Evolutionary conservation across 92 coral and sea anemone genomes (phyloP).

Genomic region (Montipora capitata): DNA sequence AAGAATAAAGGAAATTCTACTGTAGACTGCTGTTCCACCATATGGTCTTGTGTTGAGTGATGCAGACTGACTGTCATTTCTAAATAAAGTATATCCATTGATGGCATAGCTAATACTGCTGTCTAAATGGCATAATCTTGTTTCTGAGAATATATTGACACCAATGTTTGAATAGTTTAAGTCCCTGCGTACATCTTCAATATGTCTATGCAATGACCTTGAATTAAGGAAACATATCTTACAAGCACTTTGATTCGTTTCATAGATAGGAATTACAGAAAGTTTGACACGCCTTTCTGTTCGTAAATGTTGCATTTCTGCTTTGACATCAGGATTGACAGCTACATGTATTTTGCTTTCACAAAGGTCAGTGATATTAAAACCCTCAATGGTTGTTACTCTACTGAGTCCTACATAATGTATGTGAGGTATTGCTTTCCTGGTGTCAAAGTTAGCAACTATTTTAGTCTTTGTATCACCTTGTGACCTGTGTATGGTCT

Average conservation of each 20-base stretch:
- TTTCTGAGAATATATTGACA: constrained; percentile 41
- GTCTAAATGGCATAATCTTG: constrained; percentile 7
- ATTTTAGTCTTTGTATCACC: too few species aligned
- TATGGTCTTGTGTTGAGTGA: constrained; percentile 29
- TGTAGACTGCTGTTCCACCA: background rate
- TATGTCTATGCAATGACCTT: background rate
- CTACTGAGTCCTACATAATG: too few species aligned
- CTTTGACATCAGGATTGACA: too few species aligned
- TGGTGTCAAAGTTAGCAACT: too few species aligned
- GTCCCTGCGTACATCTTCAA: background rate
- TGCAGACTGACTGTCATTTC: constrained; percentile 37
- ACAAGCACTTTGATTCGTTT: background rate
- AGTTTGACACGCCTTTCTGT: too few species aligned
- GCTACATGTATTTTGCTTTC: too few species aligned
- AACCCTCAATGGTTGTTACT: too few species aligned
- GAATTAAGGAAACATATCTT: constrained; percentile 21
- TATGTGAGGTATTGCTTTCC: too few species aligned
- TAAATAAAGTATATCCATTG: background rate
- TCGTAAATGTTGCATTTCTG: too few species aligned
- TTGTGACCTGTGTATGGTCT: too few species aligned
- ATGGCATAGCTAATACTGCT: constrained; percentile 5
- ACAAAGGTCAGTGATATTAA: too few species aligned
- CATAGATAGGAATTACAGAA: too few species aligned
- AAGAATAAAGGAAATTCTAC: background rate
- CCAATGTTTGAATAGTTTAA: constrained; percentile 1